Conservation (phyloP, 2,888 invertebrate species). For the Catocala fraxini region DNA sequence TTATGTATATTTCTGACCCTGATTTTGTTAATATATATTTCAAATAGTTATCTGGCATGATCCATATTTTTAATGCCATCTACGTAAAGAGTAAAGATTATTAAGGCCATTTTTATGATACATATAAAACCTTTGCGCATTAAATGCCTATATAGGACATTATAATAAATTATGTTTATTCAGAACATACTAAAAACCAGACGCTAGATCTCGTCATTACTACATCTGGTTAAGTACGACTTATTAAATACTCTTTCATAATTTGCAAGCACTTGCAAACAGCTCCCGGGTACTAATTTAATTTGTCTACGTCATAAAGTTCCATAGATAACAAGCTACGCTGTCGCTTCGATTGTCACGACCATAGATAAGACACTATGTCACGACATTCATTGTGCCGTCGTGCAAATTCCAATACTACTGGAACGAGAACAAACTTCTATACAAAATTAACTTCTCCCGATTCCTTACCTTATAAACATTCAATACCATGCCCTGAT, state of each 20-base stretch:
- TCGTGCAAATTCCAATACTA: conserved; percentile 1
- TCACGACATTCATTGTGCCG: conserved; percentile 17
- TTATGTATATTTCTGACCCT: too few relatives aligned
- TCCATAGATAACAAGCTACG: conserved; percentile 7
- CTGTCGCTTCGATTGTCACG: conserved; percentile 12
- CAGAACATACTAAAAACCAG: too few relatives aligned
- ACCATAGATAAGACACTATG: too few relatives aligned
- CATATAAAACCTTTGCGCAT: background rate
- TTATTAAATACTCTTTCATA: background rate
- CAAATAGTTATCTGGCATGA: background rate
- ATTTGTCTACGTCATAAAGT: conserved; percentile 1
- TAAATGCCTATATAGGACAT: background rate
- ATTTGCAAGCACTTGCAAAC: background rate
- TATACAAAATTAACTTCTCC: background rate
- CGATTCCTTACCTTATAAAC: conserved; percentile 14
- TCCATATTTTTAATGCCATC: background rate
- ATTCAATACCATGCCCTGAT: conserved; percentile 18
- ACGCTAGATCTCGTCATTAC: too few relatives aligned
- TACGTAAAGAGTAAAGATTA: background rate
- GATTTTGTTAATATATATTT: too few relatives aligned
- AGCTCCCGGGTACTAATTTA: background rate
- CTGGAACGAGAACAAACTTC: background rate
- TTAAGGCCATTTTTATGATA: background rate
- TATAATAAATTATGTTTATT: background rate
- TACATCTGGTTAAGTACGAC: too few relatives aligned